phyloP scores from a whole-genome alignment of 2,113 vertebrate species.

The Hoplias malabaricus region DNA sequence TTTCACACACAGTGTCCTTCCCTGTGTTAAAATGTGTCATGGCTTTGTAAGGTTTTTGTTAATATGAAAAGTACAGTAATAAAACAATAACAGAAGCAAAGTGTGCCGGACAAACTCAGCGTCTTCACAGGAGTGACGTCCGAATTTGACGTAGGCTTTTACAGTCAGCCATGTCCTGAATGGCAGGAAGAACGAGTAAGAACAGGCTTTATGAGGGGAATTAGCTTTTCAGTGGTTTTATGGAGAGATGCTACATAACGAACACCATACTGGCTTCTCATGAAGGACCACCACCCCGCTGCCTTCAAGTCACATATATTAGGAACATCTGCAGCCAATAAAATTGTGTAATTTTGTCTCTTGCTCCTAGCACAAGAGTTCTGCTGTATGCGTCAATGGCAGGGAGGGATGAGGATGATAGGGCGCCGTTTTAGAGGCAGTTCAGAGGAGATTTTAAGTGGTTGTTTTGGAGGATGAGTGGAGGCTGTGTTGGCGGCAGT shows the following conservation, averaged over 20 bases:
- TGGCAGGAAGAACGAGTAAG: neutral
- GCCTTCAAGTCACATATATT: neutral
- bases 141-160: neutral
- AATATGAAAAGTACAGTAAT: neutral
- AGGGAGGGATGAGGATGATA: neutral
- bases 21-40: too few species aligned
- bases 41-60: too few species aligned
- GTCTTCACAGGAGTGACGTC: neutral
- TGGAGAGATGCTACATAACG: neutral
- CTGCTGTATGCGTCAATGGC: conserved; percentile 34
- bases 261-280: conserved; percentile 8
- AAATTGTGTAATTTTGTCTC: conserved; percentile 47
- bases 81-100: neutral
- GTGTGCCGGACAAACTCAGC: neutral
- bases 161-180: neutral
- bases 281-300: neutral
- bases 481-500: too few species aligned
- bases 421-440: neutral
- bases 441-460: too few species aligned
- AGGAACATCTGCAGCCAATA: conserved; percentile 38
- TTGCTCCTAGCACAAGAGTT: conserved; percentile 33
- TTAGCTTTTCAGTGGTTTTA: conserved; percentile 6
- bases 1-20: too few species aligned
- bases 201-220: neutral
- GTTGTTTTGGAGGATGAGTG: too few species aligned